Percentiles rank a stretch among this genome's conserved stretches.
Evolutionary conservation across 2,888 invertebrate species (phyloP).

Genomic region (Lasioglossum oenotherae): DNA sequence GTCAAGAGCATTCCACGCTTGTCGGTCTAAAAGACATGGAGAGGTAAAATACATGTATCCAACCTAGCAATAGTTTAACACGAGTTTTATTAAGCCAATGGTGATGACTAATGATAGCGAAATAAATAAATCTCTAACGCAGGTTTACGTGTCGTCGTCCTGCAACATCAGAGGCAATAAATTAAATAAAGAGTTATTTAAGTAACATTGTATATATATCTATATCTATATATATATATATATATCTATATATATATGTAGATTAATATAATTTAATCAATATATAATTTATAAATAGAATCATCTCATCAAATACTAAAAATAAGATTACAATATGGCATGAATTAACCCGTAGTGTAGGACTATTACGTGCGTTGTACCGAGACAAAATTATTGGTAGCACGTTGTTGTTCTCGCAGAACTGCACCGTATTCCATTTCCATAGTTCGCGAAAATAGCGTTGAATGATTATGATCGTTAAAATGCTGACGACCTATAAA

Average conservation of each 20-base stretch:
- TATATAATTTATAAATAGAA: slow-evolving; percentile 46
- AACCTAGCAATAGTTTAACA: slow-evolving; percentile 23
- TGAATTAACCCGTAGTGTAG: slow-evolving; percentile 14
- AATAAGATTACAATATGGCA: slow-evolving; percentile 24
- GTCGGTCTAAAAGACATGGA: not conserved
- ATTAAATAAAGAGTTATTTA: slow-evolving; percentile 60
- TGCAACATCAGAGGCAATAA: slow-evolving; percentile 48
- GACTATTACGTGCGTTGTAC: slow-evolving; percentile 24
- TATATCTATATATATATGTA: slow-evolving; percentile 28
- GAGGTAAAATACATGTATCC: not conserved
- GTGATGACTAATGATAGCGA: slow-evolving; percentile 55
- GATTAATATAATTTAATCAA: slow-evolving; percentile 42
- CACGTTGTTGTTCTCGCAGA: slow-evolving; percentile 24
- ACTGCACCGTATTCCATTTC: slow-evolving; percentile 11
- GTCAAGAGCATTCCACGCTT: not conserved
- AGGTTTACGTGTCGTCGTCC: slow-evolving; percentile 28
- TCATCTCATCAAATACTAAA: slow-evolving; percentile 27
- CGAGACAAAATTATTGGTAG: slow-evolving; percentile 16
- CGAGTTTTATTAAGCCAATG: slow-evolving; percentile 63
- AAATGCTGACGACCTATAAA: slow-evolving; percentile 2
- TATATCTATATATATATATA: no score
- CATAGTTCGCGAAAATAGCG: slow-evolving; percentile 2
- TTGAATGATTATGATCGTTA: slow-evolving; percentile 25
- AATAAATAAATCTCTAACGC: slow-evolving; percentile 61
- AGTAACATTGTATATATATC: slow-evolving; percentile 22